Evolutionary conservation across 2,797 vertebrate genomes (phyloP), one percentile per base, ranked within the genome.

Genomic region (Aldrovandia affinis): DNA sequence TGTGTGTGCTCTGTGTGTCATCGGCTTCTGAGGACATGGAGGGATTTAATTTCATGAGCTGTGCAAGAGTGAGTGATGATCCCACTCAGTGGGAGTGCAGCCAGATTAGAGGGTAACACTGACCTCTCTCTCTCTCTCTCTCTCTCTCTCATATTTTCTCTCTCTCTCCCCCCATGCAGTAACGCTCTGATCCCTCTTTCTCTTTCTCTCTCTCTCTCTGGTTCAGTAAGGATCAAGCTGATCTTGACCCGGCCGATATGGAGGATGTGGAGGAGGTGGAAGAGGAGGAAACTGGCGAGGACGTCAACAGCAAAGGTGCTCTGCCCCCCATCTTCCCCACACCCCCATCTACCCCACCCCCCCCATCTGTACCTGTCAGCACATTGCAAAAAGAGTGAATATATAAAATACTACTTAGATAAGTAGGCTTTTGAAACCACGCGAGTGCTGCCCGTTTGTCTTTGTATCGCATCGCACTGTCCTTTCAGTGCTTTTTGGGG

Each of bases 261-360:
- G 98, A 99, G 92, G 98, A 99, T 81, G 97, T 99, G 90, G 98
- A 99, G 92, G 98, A 99, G 85, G 96, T 99, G 88, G 98, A 99
- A 89, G 98, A 99, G 85, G 98, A 99, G 91, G 98, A 99, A 94
- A 95, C 97, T 57, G 96, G 95, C 88, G 98, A 98, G 92, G 97
- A 98, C 90, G 95, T 95, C 86, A 98, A 97, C 93, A 97, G 96
- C 92, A 99, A 99, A 98, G 98, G 98, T 99, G 91, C 82, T n/a
- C n/a, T n/a, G 18, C 77, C 5, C 1, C 85, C 2, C 6, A 28
- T 73, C 36, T 1, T 12, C 36, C 9, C 3, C 59, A 63, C 6
- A 6, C 12, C 1, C 47, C 47, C 0, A 50, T 12, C 57, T 15
- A 10, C 1, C 57, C 57, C 1, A 10, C 57, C 2, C 57, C 57